Evolutionary conservation across 1,140 invertebrate species (phyloP).

Genomic region (Chrysomallon squamiferum): DNA sequence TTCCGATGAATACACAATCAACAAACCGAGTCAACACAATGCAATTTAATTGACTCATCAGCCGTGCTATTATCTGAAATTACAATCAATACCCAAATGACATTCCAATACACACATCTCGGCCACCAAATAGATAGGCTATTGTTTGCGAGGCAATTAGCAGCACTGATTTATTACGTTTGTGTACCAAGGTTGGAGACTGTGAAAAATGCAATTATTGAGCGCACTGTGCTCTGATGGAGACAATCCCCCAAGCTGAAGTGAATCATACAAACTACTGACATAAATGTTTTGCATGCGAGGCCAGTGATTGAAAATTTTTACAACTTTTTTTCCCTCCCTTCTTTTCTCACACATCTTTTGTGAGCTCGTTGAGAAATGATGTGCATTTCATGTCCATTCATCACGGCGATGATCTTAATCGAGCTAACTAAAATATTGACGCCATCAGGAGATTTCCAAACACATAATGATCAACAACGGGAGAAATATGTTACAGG

Average conservation of each 20-base stretch:
- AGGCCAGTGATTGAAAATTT: no score
- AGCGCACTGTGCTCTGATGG: background rate
- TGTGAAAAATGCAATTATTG: constrained; percentile 10
- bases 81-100: constrained; percentile 20
- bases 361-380: no score
- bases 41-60: constrained; percentile 28
- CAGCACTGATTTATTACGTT: constrained; percentile 10
- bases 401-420: no score
- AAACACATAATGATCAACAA: no score
- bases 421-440: no score
- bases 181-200: constrained; percentile 11
- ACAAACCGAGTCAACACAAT: constrained; percentile 14
- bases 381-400: no score
- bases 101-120: constrained; percentile 17
- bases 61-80: constrained; percentile 19
- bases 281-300: constrained; percentile 6
- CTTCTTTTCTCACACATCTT: no score
- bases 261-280: constrained; percentile 7
- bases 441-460: no score
- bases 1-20: constrained; percentile 8
- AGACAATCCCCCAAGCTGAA: constrained; percentile 10
- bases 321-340: no score
- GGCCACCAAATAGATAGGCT: constrained; percentile 10
- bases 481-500: no score
- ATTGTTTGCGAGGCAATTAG: constrained; percentile 15